These are phyloP conservation scores for Ptiloglossa arizonensis DNA, from an alignment of 1,140 invertebrate genomes.

Conservation along the genomic window DNA sequence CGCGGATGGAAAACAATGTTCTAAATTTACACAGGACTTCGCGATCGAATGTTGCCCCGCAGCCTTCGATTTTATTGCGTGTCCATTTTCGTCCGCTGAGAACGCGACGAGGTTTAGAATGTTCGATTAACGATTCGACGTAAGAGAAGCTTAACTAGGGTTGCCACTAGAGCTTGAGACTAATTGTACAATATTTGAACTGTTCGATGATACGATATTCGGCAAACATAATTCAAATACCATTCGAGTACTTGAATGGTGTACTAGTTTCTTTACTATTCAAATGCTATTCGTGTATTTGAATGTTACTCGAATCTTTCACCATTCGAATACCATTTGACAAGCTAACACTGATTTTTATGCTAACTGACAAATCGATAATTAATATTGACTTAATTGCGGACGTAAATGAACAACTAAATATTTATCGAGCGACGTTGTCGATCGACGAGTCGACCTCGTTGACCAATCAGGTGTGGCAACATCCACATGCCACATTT, in stretches of 20 bases:
- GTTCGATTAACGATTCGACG: background rate
- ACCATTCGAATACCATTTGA: too few species aligned
- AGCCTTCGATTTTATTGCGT: constrained; percentile 23
- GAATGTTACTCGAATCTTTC: too few species aligned
- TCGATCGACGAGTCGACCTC: too few species aligned
- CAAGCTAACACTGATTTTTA: too few species aligned
- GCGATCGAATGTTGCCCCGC: constrained; percentile 15
- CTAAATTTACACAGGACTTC: constrained; percentile 60
- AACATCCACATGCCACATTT: background rate
- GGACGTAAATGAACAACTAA: background rate
- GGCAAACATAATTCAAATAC: too few species aligned
- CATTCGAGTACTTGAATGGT: too few species aligned
- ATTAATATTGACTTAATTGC: constrained; percentile 34
- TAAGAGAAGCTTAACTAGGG: too few species aligned
- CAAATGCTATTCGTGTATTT: too few species aligned
- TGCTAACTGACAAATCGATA: constrained; percentile 15
- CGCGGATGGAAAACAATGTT: constrained; percentile 60
- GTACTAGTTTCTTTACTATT: too few species aligned
- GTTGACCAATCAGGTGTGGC: background rate
- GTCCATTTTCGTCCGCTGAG: constrained; percentile 8
- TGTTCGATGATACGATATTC: too few species aligned
- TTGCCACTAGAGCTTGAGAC: too few species aligned
- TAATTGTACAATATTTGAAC: too few species aligned
- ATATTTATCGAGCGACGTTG: background rate
- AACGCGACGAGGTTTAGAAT: background rate